These are phyloP conservation scores for Thamnophis sirtalis DNA, from an alignment of 2,113 vertebrate genomes.

Conservation along the genomic window DNA sequence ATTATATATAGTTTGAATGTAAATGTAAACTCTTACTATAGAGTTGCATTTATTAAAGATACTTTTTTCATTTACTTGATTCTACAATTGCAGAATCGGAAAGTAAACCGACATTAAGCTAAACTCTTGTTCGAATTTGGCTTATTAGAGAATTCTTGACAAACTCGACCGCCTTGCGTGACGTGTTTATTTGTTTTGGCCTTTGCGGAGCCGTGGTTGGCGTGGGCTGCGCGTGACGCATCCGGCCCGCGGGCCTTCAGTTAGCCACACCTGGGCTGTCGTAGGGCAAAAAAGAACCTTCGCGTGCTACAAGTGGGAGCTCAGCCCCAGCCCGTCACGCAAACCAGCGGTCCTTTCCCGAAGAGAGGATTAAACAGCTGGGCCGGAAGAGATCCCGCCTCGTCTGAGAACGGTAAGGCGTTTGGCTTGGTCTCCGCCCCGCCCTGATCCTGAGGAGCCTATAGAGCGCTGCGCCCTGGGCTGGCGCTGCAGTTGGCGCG, in stretches of 20 bases:
- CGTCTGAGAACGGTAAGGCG: neutral
- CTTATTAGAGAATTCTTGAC: neutral
- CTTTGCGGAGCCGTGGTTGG: too few relatives aligned
- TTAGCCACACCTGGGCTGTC: too few relatives aligned
- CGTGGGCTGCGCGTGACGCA: too few relatives aligned
- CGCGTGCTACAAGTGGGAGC: neutral
- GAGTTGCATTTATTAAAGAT: neutral
- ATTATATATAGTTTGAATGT: neutral
- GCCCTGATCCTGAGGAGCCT: neutral
- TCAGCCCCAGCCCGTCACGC: neutral
- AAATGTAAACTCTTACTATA: neutral
- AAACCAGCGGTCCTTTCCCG: neutral
- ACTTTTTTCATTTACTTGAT: neutral
- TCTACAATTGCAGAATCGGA: neutral
- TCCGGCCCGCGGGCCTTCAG: too few relatives aligned
- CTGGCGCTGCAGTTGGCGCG: neutral
- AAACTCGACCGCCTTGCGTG: too few relatives aligned
- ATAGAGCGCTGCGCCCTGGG: neutral
- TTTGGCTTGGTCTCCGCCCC: neutral
- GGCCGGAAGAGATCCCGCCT: neutral
- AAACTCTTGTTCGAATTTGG: neutral
- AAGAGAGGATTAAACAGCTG: neutral
- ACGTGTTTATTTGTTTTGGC: too few relatives aligned
- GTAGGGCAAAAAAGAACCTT: neutral
- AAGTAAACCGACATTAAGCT: neutral